Percentiles rank a stretch among this genome's conserved stretches.
phyloP scores from a whole-genome alignment of 2,113 vertebrate genomes.

The Leucoraja erinaceus region DNA sequence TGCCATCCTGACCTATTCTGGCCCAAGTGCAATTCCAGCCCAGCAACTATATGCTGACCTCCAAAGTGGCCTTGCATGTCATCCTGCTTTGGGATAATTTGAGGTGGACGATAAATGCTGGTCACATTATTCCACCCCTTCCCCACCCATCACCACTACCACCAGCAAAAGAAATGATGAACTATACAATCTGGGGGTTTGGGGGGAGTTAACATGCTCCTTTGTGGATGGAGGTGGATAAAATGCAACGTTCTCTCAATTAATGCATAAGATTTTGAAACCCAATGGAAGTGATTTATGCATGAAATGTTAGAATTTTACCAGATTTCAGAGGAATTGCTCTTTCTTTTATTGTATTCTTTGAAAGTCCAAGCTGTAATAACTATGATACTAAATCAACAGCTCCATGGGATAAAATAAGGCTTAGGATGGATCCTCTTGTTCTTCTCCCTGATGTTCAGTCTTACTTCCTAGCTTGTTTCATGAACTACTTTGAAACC shows the following conservation, averaged over 20 bases:
- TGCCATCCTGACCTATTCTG: too few relatives aligned
- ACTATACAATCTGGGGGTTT: not conserved
- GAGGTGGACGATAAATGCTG: too few relatives aligned
- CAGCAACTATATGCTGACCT: too few relatives aligned
- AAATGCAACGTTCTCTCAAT: not conserved
- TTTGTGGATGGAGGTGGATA: not conserved
- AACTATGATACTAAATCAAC: not conserved
- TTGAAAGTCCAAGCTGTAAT: not conserved
- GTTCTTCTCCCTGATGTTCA: not conserved
- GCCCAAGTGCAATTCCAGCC: too few relatives aligned
- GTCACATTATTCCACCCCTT: too few relatives aligned
- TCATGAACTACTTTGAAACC: not conserved
- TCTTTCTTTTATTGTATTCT: too few relatives aligned
- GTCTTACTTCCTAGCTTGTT: not conserved
- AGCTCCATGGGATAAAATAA: not conserved
- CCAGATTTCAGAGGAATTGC: not conserved
- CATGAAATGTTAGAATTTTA: not conserved
- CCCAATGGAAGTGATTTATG: not conserved
- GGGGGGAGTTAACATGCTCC: too few relatives aligned
- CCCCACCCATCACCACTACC: too few relatives aligned
- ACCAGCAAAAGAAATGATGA: too few relatives aligned
- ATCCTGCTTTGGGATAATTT: too few relatives aligned
- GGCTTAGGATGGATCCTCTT: not conserved
- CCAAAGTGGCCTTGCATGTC: too few relatives aligned
- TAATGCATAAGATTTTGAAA: not conserved